Evolutionary conservation across 2,797 vertebrate species (phyloP).

Genomic region (Lates japonicus): DNA sequence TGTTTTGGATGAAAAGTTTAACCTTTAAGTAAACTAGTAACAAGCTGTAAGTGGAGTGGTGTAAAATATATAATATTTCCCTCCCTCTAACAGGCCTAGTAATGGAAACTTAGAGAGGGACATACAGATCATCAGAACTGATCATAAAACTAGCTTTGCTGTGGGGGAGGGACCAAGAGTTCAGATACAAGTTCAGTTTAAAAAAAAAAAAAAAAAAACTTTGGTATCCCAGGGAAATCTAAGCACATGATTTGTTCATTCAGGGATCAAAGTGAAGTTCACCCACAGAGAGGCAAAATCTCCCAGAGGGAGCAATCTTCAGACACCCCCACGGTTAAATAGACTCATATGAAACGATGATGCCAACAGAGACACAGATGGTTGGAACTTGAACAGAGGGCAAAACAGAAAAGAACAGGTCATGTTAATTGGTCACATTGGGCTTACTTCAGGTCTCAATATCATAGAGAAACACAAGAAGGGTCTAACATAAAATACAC

Average conservation of each 20-base stretch:
- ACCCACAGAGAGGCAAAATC: not conserved
- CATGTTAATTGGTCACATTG: not conserved
- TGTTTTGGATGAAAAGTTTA: not conserved
- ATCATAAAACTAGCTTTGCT: not conserved
- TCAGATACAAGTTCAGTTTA: not conserved
- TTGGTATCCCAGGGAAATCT: too few relatives aligned
- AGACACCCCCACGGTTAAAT: not conserved
- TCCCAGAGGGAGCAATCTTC: not conserved
- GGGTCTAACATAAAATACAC: not conserved
- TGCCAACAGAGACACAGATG: not conserved
- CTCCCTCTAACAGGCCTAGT: not conserved
- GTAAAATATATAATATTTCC: not conserved
- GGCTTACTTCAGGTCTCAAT: not conserved
- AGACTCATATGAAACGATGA: not conserved
- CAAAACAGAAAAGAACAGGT: not conserved
- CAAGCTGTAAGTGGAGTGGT: not conserved
- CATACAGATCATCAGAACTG: not conserved
- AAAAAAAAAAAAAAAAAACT: not conserved
- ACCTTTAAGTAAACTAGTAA: not conserved
- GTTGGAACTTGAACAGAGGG: not conserved
- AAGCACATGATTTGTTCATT: not conserved
- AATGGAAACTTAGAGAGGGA: not conserved
- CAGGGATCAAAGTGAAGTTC: not conserved
- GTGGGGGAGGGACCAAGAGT: not conserved
- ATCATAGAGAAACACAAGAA: not conserved